Evolutionary conservation across 2,113 vertebrate species (phyloP), one percentile per base, ranked within the genome.

Genomic region (Oreochromis aureus): DNA sequence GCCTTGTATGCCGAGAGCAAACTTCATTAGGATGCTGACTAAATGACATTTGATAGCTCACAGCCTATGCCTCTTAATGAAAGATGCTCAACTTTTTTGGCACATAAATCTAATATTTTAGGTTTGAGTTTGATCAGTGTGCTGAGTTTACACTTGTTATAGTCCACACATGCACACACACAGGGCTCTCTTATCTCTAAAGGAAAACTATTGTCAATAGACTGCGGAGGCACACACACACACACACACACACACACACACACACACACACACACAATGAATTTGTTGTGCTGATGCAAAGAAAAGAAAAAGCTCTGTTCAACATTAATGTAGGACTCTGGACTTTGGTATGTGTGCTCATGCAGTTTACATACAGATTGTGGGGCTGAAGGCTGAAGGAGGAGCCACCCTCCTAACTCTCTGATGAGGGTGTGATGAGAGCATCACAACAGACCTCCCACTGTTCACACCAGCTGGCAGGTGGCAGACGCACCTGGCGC

Each of bases 391-490:
- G 58, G 76, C 41, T 22, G 13, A 83, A 5, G 61, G 46, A 54
- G 80, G 36, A 80, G 81, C 79, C 34, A 54, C 82, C 87, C 86
- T 90, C 82, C 81, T 87, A 84, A 19, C 78, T 84, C 82, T 83
- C 83, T 82, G 90, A 94, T 95, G 93, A 93, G 96, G 89, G 93
- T 86, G 95, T 93, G 96, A 96, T 95, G 94, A 95, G 93, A 93
- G 18, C 58, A 86, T 91, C 92, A 90, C 89, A 93, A 86, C 91
- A 94, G 94, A 93, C 91, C 86, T 90, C 93, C 94, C 95, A 92
- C 93, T 86, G 93, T 94, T 92, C 80, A 87, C 87, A 32, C 54
- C 24, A 30, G 71, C 66, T 84, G 82, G 87, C 93, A 89, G 93
- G 91, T 92, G 93, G 86, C 91, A 78, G 63, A 86, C 56, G 19